A percentile compares a stretch with the other conserved stretches of the same genome.
phyloP scores from a whole-genome alignment of 2,113 vertebrate species.

The Saccopteryx leptura region DNA sequence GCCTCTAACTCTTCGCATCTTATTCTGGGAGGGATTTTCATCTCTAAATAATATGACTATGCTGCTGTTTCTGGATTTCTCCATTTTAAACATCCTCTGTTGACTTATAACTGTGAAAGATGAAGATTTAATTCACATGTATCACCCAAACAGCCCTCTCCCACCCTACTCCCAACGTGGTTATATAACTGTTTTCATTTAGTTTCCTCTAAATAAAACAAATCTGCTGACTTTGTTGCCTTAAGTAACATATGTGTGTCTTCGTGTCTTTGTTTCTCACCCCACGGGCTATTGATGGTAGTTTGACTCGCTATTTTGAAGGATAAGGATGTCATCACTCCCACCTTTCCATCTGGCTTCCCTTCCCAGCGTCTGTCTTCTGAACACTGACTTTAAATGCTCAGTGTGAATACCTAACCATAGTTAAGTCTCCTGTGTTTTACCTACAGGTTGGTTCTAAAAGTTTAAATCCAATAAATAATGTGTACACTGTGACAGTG shows the following conservation, averaged over 20 bases:
- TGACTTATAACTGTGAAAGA: conserved; percentile 4
- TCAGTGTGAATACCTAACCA: neutral
- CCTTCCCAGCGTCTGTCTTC: neutral
- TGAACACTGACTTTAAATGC: neutral
- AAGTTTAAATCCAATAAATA: neutral
- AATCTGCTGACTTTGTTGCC: conserved; percentile 19
- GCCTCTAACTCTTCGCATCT: neutral
- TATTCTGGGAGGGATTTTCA: neutral
- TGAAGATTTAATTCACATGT: neutral
- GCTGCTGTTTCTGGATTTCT: neutral
- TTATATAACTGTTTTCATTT: conserved; percentile 13
- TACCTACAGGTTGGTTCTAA: neutral
- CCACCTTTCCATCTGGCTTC: neutral
- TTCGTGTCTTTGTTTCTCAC: conserved; percentile 9
- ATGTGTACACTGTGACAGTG: neutral
- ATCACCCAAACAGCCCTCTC: neutral
- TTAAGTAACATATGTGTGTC: neutral
- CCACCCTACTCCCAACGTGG: neutral
- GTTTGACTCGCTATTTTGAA: neutral
- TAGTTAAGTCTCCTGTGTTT: neutral
- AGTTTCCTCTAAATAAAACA: conserved; percentile 29
- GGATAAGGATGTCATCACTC: neutral
- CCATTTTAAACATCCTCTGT: neutral
- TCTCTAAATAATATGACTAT: neutral
- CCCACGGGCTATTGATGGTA: neutral